Evolutionary conservation across 2,888 invertebrate genomes (phyloP).

Genomic region (Metallyticus violacea): DNA sequence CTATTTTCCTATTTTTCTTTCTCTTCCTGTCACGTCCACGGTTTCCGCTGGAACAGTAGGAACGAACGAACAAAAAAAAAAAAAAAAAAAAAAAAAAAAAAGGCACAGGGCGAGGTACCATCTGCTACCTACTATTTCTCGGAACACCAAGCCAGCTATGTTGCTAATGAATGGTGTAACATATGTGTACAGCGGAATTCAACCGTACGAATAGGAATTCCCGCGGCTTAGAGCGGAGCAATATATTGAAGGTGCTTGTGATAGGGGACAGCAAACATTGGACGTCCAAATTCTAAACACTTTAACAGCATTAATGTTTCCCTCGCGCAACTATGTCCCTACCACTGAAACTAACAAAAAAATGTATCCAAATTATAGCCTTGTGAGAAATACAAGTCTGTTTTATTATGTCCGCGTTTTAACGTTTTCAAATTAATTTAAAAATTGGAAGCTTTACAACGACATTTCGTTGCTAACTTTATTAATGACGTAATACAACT

Average conservation of each 20-base stretch:
- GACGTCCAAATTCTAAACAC: neutral
- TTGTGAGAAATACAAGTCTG: neutral
- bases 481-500: too few species aligned
- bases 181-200: neutral
- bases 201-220: neutral
- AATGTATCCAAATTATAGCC: neutral
- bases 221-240: neutral
- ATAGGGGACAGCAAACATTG: neutral
- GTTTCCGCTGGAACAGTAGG: neutral
- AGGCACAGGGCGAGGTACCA: neutral
- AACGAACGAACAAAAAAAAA: neutral
- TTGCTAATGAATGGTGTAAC: neutral
- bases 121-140: too few species aligned
- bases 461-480: too few species aligned
- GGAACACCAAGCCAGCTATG: neutral
- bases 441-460: too few species aligned
- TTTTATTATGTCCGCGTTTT: neutral
- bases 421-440: neutral
- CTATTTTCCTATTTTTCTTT: neutral
- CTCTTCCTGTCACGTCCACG: neutral
- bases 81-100: neutral
- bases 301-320: neutral
- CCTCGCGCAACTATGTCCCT: neutral
- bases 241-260: neutral
- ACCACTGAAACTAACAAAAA: too few species aligned